These are phyloP conservation scores for Erebia palarica DNA, from an alignment of 2,888 invertebrate species.

Conservation along the genomic window DNA sequence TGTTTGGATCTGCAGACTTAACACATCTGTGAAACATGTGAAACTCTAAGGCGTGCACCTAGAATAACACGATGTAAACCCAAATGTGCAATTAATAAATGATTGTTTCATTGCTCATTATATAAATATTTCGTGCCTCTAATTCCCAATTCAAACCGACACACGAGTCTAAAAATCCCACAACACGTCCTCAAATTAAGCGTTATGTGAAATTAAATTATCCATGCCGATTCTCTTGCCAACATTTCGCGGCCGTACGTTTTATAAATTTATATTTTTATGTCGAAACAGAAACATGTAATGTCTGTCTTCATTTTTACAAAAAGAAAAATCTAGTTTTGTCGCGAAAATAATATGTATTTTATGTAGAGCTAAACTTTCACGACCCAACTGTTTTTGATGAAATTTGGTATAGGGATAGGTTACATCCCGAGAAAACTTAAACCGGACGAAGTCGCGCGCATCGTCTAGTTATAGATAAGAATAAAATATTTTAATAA, in stretches of 20 bases:
- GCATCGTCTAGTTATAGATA: no score
- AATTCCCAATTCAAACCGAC: slow-evolving; percentile 11
- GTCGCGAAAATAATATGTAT: slow-evolving; percentile 9
- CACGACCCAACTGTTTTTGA: not conserved
- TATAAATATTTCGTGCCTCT: not conserved
- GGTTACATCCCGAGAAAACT: not conserved
- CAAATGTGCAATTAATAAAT: no score
- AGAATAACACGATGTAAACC: no score
- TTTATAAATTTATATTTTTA: slow-evolving; percentile 35
- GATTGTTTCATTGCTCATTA: no score
- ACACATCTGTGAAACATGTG: no score
- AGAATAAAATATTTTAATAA: no score
- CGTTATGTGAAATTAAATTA: slow-evolving; percentile 48
- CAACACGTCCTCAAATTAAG: slow-evolving; percentile 43
- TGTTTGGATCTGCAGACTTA: no score
- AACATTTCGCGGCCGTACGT: slow-evolving; percentile 38
- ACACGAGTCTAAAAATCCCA: slow-evolving; percentile 44
- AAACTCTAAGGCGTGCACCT: no score
- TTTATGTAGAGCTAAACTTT: no score
- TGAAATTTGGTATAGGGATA: not conserved
- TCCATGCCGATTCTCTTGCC: slow-evolving; percentile 41
- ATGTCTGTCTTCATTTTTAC: slow-evolving; percentile 16
- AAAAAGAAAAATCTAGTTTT: slow-evolving; percentile 21
- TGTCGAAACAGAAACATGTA: slow-evolving; percentile 19
- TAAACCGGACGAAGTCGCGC: no score